These are phyloP conservation scores for Alviniconcha strummeri DNA, from an alignment of 2,888 invertebrate genomes.

Conservation along the genomic window DNA sequence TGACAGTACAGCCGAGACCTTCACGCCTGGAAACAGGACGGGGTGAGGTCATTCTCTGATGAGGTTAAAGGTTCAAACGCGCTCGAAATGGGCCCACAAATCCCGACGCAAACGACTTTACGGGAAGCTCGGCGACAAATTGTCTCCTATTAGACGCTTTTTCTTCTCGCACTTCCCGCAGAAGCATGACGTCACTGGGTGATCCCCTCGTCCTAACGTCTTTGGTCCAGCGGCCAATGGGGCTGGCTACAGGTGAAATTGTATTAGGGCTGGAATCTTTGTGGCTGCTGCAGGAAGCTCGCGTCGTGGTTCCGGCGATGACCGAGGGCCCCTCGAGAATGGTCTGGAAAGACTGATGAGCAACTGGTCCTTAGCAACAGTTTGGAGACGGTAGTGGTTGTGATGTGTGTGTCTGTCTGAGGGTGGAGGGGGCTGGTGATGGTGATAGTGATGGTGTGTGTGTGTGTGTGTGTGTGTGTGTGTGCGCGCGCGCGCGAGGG, in stretches of 20 bases:
- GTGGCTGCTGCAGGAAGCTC: no score
- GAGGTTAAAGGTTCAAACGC: not conserved
- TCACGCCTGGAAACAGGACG: no score
- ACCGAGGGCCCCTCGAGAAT: no score
- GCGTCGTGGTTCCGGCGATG: no score
- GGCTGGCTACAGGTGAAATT: slow-evolving; percentile 14
- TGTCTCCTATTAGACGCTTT: slow-evolving; percentile 9
- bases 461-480: not conserved
- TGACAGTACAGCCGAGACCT: no score
- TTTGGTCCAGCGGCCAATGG: slow-evolving; percentile 2
- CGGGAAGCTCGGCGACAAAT: not conserved
- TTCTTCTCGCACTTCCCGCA: not conserved
- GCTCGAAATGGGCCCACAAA: not conserved
- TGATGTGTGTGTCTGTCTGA: no score
- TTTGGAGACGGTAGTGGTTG: not conserved
- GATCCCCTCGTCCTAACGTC: slow-evolving; percentile 10
- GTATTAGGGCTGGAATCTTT: not conserved
- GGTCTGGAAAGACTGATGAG: not conserved
- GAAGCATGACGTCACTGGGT: not conserved
- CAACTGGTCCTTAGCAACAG: slow-evolving; percentile 25
- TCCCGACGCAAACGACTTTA: not conserved
- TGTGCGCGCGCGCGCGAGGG: no score
- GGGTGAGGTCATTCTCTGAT: slow-evolving; percentile 16
- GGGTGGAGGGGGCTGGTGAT: no score
- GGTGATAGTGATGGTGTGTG: not conserved